A percentile compares a stretch with the other conserved stretches of the same genome.
These are phyloP conservation scores for Achlya flavicornis DNA, from an alignment of 2,888 invertebrate species.

Conservation along the genomic window DNA sequence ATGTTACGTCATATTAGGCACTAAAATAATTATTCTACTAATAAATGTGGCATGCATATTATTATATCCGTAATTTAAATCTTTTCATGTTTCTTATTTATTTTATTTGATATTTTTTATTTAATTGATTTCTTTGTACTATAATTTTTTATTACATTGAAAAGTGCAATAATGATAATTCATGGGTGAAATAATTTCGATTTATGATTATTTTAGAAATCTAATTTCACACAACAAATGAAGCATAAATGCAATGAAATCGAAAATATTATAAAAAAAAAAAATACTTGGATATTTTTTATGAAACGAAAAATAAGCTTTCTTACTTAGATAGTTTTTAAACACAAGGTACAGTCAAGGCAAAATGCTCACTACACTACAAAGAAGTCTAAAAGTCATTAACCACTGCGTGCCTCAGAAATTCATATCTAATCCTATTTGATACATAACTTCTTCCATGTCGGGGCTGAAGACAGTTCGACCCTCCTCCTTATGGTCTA, in stretches of 20 bases:
- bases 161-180: too few relatives aligned
- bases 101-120: not conserved
- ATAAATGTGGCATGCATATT: not conserved
- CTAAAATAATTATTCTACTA: not conserved
- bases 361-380: not conserved
- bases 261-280: too few relatives aligned
- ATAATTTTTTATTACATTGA: too few relatives aligned
- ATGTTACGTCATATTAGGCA: not conserved
- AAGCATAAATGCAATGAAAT: not conserved
- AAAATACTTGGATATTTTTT: not conserved
- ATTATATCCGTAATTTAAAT: not conserved
- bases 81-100: not conserved
- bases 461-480: constrained; percentile 57
- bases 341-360: not conserved
- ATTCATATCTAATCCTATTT: constrained; percentile 82
- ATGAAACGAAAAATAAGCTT: too few relatives aligned
- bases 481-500: constrained; percentile 11
- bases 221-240: too few relatives aligned
- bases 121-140: too few relatives aligned
- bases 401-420: constrained; percentile 69
- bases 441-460: constrained; percentile 83
- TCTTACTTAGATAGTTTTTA: not conserved
- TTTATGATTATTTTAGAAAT: too few relatives aligned
- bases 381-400: constrained; percentile 3
- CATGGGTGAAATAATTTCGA: too few relatives aligned